Percentiles rank a stretch among this genome's conserved stretches.
Conservation (phyloP, 2,888 invertebrate genomes). For the Danaus chrysippus region DNA sequence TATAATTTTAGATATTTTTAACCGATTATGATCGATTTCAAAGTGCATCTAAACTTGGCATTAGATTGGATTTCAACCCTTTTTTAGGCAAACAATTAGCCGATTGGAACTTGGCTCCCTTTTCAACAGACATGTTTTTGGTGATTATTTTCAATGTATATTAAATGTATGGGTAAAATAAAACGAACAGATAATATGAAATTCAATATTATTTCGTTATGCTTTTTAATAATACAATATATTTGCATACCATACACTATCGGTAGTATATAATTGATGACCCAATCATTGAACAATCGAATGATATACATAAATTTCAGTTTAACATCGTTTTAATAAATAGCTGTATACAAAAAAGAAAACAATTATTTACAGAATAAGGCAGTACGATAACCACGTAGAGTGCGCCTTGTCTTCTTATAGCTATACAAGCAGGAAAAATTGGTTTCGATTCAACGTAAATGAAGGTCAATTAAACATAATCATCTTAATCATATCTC, state of each 20-base stretch:
- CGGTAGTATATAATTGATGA: conserved; percentile 77
- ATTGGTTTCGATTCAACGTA: conserved; percentile 64
- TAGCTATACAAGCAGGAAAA: conserved; percentile 77
- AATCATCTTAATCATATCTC: conserved; percentile 58
- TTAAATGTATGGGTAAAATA: conserved; percentile 39
- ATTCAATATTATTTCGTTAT: conserved; percentile 80
- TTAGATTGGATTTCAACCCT: no score
- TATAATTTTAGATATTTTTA: no score
- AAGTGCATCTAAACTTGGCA: no score
- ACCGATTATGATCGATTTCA: no score
- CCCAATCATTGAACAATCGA: conserved; percentile 76
- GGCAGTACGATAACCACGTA: conserved; percentile 77
- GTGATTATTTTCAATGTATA: conserved; percentile 4
- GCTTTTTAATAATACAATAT: conserved; percentile 79
- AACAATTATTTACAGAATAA: conserved; percentile 80
- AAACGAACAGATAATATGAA: conserved; percentile 72
- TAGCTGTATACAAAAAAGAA: conserved; percentile 77
- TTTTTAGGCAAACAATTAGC: no score
- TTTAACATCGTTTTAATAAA: conserved; percentile 79
- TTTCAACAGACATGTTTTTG: no score
- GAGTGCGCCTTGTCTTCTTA: conserved; percentile 72
- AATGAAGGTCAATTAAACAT: conserved; percentile 59
- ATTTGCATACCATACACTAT: conserved; percentile 77
- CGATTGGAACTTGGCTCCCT: no score
- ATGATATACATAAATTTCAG: conserved; percentile 74